Evolutionary conservation across 1,140 invertebrate genomes (phyloP).

Genomic region (Brachionus asplanchnoidis): DNA sequence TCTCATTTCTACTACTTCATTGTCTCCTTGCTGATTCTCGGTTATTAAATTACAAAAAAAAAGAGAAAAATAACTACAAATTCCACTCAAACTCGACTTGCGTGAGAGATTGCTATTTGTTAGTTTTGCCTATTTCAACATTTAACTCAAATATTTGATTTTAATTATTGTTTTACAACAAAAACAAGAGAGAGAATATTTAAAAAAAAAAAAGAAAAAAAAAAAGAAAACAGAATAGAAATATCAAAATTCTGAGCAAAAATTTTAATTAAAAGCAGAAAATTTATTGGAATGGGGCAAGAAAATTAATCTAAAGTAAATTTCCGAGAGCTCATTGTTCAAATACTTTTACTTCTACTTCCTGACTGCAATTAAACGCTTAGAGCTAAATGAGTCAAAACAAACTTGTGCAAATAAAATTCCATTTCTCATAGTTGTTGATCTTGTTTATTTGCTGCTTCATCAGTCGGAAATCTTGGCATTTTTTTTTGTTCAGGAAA

Average conservation of each 20-base stretch:
- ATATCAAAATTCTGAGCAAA: neutral
- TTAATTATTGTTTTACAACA: conserved; percentile 29
- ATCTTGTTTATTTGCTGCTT: neutral
- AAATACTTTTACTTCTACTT: conserved; percentile 11
- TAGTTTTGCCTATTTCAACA: neutral
- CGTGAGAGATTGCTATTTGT: conserved; percentile 5
- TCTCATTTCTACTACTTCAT: conserved; percentile 16
- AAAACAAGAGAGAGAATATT: neutral
- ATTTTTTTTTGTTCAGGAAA: neutral
- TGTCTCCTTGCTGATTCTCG: neutral
- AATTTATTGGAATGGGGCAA: neutral
- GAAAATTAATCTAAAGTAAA: conserved; percentile 33
- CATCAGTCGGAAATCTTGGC: neutral
- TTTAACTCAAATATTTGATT: conserved; percentile 24
- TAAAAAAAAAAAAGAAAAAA: neutral
- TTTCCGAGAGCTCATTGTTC: neutral
- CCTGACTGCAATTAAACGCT: neutral
- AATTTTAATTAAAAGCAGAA: neutral
- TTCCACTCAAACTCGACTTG: neutral
- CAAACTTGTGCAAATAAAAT: neutral
- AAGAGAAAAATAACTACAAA: neutral
- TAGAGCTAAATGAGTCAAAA: neutral
- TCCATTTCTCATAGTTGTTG: neutral
- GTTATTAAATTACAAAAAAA: conserved; percentile 37
- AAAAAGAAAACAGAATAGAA: neutral